Conservation (phyloP, 1,140 invertebrate genomes). For the Drosophila athabasca region DNA sequence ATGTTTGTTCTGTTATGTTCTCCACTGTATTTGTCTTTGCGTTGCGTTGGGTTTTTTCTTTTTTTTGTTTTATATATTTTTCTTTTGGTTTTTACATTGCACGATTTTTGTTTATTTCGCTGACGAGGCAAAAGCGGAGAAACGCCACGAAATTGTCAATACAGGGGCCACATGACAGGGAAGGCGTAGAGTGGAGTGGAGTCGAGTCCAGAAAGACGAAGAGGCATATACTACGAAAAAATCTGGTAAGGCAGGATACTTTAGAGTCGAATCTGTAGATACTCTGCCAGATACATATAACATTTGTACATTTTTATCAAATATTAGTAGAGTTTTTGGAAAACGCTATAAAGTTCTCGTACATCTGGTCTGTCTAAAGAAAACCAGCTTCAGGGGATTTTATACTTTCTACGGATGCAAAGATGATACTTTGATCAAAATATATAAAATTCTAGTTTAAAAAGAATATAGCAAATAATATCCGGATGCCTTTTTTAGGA, state of each 20-base stretch:
- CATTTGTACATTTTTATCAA: no score
- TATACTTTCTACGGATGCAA: no score
- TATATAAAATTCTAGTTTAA: no score
- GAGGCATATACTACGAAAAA: constrained; percentile 50
- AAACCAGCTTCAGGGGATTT: no score
- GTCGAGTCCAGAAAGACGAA: constrained; percentile 12
- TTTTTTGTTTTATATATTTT: constrained; percentile 13
- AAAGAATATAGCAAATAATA: no score
- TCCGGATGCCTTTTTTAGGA: no score
- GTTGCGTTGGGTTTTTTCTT: constrained; percentile 13
- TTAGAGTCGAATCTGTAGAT: background rate
- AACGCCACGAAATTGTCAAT: constrained; percentile 77
- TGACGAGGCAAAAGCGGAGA: constrained; percentile 73
- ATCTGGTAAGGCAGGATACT: background rate
- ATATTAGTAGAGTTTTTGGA: no score
- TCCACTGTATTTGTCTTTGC: constrained; percentile 77
- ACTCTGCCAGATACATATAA: no score
- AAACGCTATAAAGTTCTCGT: no score
- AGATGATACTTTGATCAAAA: no score
- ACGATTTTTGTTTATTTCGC: constrained; percentile 82
- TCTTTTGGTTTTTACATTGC: constrained; percentile 46
- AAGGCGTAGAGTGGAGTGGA: background rate
- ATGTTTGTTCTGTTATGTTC: constrained; percentile 78
- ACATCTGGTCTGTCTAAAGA: no score
- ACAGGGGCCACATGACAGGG: constrained; percentile 28